Evolutionary conservation across 2,797 vertebrate species (phyloP), one percentile per base, ranked within the genome.

Genomic region (Ctenopoma multispine): DNA sequence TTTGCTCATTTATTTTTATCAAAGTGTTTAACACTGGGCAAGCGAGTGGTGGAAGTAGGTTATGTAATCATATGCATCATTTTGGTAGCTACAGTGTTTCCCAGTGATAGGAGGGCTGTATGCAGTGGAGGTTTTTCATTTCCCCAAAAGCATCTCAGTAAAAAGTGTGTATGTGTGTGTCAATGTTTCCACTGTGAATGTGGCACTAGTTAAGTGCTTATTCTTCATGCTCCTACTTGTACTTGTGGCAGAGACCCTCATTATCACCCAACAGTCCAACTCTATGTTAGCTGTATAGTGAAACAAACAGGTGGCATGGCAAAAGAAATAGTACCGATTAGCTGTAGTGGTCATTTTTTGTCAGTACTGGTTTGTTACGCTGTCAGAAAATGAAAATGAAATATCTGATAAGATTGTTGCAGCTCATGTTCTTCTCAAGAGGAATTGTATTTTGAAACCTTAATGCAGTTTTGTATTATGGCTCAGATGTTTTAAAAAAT

Each of bases 1-100:
- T 64, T 41, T 43, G 71, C 71, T 73, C 54, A 56, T 68, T 69
- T 86, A 72, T 75, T 87, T 86, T 82, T 80, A 87, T 76, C 72
- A 68, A 62, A 75, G 78, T 72, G 81, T 79, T 34, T 53, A 68
- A 63, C 57, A 1, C 63, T 21, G 77, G 47, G 51, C 57, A 63
- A 17, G 73, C 54, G 74, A 74, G 78, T 47, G 78, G 57, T 61
- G 62, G 44, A 81, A 79, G 79, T 64, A 69, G 51, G 50, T 87
- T 86, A 79, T 65, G 47, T 50, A 86, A 89, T 69, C 57, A 36
- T 43, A 44, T 71, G 71, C 40, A 66, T 72, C 23, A 31, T 36
- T 68, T 49, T 7, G 6, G 21, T n/a, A 47, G 53, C 65, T 60
- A 14, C 51, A 51, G 23, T 47, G 8, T 6, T 13, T 49, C 36